phyloP scores from a whole-genome alignment of 2,797 vertebrate genomes.

The Pseudotriccus pelzelni region DNA sequence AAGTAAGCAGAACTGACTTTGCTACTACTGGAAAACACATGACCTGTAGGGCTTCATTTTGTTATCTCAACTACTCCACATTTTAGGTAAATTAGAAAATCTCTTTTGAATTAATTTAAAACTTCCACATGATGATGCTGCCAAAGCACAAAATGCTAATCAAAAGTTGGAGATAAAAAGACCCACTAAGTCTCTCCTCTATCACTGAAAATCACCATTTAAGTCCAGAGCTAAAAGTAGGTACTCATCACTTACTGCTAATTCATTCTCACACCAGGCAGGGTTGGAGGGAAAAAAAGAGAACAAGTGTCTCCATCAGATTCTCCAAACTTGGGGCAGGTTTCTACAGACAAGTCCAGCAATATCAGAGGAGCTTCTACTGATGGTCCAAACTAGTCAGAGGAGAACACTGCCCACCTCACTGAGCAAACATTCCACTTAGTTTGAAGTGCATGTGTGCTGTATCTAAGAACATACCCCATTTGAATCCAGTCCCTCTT shows the following conservation, averaged over 20 bases:
- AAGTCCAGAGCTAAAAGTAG: background rate
- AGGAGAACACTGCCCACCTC: background rate
- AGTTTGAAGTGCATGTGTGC: fast-evolving
- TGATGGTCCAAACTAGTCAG: background rate
- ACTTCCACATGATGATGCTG: slow-evolving; percentile 15
- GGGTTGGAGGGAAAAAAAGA: fast-evolving
- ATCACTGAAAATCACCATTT: slow-evolving; percentile 9
- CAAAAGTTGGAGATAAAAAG: slow-evolving; percentile 44
- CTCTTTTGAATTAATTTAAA: slow-evolving; percentile 53
- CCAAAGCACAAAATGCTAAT: slow-evolving; percentile 53
- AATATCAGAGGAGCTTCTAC: background rate
- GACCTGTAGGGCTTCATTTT: slow-evolving; percentile 37
- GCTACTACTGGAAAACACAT: slow-evolving; percentile 10
- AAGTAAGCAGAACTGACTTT: slow-evolving; percentile 59
- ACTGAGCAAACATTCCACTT: fast-evolving
- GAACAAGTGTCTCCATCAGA: background rate
- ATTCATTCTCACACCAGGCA: background rate
- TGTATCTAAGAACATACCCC: background rate
- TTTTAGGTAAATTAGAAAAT: slow-evolving; percentile 63
- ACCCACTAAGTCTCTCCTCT: background rate
- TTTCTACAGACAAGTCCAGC: background rate
- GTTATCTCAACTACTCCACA: slow-evolving; percentile 61
- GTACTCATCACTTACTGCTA: background rate
- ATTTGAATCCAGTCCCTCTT: background rate
- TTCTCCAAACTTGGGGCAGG: background rate